Percentiles rank a stretch among this genome's conserved stretches.
These are phyloP conservation scores for Micronycteris hirsuta DNA, from an alignment of 2,113 vertebrate species.

Conservation along the genomic window DNA sequence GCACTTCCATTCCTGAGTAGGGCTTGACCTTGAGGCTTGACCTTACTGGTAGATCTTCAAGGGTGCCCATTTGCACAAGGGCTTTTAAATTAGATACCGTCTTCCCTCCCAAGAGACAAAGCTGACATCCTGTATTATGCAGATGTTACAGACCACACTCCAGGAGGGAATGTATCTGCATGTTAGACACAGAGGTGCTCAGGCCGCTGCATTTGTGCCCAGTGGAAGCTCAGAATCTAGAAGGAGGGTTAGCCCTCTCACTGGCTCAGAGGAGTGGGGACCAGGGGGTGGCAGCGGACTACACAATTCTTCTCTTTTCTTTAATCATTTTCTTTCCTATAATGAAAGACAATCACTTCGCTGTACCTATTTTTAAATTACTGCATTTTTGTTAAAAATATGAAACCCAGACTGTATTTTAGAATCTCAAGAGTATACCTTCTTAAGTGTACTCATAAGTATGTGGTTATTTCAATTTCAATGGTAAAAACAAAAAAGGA, in stretches of 20 bases:
- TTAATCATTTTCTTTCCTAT: not conserved
- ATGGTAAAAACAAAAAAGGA: not conserved
- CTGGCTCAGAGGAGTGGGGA: not conserved
- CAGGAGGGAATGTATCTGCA: not conserved
- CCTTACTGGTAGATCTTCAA: no score
- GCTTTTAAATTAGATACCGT: not conserved
- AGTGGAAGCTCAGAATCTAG: not conserved
- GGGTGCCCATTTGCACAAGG: not conserved
- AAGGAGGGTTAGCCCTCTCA: not conserved
- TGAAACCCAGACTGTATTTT: not conserved
- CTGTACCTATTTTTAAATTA: not conserved
- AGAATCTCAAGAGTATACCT: not conserved
- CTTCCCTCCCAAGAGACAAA: no score
- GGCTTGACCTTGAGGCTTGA: not conserved
- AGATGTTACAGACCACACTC: accelerated
- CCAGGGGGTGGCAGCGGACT: no score
- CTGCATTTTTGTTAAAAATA: not conserved
- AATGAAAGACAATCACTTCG: not conserved
- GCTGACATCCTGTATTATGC: accelerated
- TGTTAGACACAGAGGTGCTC: no score
- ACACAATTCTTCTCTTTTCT: not conserved
- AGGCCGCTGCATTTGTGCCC: not conserved
- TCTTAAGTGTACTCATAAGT: not conserved
- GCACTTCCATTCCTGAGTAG: not conserved
- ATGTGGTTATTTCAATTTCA: not conserved